Percentiles rank a stretch among this genome's conserved stretches.
Evolutionary conservation across 2,797 vertebrate species (phyloP).

Genomic region (Brachyrhaphis roseni): DNA sequence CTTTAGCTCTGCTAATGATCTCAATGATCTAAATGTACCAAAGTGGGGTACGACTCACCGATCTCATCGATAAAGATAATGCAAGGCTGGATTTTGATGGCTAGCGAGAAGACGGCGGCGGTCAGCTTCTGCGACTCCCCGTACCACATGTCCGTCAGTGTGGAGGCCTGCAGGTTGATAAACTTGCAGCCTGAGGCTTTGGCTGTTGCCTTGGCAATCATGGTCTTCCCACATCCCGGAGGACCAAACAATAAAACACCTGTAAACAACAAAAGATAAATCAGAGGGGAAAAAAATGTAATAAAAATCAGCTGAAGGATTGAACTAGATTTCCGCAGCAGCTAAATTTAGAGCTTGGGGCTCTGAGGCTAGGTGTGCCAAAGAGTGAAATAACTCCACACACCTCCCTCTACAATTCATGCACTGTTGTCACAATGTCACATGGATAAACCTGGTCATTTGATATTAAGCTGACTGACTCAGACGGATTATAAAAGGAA

Average conservation of each 20-base stretch:
- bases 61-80: constrained; percentile 88
- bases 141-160: constrained; percentile 86
- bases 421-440: constrained; percentile 31
- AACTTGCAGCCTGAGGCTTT: constrained; percentile 85
- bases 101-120: constrained; percentile 85
- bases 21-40: neutral
- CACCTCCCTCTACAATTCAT: constrained; percentile 30
- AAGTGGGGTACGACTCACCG: constrained; percentile 65
- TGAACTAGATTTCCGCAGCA: constrained; percentile 25
- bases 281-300: neutral
- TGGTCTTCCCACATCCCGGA: constrained; percentile 86
- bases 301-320: constrained; percentile 26
- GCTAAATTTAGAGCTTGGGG: constrained; percentile 40
- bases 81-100: constrained; percentile 85
- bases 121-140: constrained; percentile 87
- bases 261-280: constrained; percentile 41
- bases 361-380: constrained; percentile 22
- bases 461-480: neutral
- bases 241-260: constrained; percentile 85
- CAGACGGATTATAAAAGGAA: neutral
- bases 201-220: constrained; percentile 87
- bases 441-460: constrained; percentile 31
- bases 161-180: constrained; percentile 86
- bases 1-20: neutral
- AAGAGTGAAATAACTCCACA: constrained; percentile 21